phyloP scores from a whole-genome alignment of 1,140 invertebrate species.

The Ceratoteleas bidentatus region DNA sequence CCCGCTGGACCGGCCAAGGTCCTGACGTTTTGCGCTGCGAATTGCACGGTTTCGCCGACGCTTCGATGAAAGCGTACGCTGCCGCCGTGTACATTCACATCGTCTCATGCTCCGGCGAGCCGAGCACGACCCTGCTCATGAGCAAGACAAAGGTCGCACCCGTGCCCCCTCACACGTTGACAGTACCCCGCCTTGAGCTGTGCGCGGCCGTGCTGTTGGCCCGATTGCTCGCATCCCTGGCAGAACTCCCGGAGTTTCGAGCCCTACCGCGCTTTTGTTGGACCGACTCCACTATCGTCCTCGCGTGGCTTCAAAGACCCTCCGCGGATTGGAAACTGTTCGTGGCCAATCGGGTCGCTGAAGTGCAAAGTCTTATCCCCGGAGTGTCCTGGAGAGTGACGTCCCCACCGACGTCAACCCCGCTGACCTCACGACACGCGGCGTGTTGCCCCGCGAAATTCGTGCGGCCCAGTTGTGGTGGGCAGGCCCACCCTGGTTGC shows the following conservation, averaged over 20 bases:
- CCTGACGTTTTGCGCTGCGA: neutral
- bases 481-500: neutral
- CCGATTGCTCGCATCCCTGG: neutral
- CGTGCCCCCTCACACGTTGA: neutral
- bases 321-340: neutral
- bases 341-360: neutral
- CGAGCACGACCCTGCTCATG: neutral
- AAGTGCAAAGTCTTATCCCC: neutral
- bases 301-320: neutral
- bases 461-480: neutral
- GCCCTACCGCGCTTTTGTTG: neutral
- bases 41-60: neutral
- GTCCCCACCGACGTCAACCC: neutral
- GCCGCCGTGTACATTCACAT: neutral
- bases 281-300: neutral
- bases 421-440: neutral
- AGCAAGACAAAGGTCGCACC: neutral
- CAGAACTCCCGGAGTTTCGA: neutral
- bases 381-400: neutral
- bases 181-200: neutral
- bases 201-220: neutral
- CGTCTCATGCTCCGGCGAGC: neutral
- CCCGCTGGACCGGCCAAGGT: neutral
- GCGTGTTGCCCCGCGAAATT: neutral
- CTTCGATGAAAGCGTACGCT: neutral